These are phyloP conservation scores for Catonia carolina DNA, from an alignment of 2,888 invertebrate species.

Conservation along the genomic window DNA sequence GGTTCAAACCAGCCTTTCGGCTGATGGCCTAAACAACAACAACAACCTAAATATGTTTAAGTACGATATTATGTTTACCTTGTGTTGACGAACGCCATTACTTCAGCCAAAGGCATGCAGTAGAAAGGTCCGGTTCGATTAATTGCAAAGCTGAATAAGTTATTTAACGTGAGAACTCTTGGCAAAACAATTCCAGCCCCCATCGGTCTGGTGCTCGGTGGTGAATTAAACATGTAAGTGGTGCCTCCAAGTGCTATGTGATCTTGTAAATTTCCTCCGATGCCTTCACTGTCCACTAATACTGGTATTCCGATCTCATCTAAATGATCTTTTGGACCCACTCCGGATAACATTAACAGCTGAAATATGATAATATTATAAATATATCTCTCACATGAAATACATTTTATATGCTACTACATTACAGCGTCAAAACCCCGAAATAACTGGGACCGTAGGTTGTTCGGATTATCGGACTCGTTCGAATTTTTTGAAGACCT, in stretches of 20 bases:
- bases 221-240: conserved; percentile 62
- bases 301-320: conserved; percentile 53
- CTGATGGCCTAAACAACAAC: too few species aligned
- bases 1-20: too few species aligned
- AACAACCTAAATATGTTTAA: too few species aligned
- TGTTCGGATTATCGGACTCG: too few species aligned
- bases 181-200: conserved; percentile 62
- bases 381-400: too few species aligned
- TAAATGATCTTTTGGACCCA: conserved; percentile 62
- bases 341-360: conserved; percentile 77
- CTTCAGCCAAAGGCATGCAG: conserved; percentile 70
- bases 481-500: too few species aligned
- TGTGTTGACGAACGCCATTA: conserved; percentile 68
- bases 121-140: conserved; percentile 60
- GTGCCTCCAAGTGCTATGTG: conserved; percentile 75
- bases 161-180: conserved; percentile 53
- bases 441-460: background rate
- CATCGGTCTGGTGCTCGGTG: conserved; percentile 43
- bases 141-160: conserved; percentile 56
- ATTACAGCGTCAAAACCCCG: too few species aligned
- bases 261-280: conserved; percentile 76
- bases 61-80: conserved; percentile 42
- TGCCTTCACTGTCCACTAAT: conserved; percentile 58
- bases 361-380: conserved; percentile 39
- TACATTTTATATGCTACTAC: too few species aligned